Evolutionary conservation across 2,888 invertebrate species (phyloP), one percentile per base, ranked within the genome.

Genomic region (Eristalis tenax): DNA sequence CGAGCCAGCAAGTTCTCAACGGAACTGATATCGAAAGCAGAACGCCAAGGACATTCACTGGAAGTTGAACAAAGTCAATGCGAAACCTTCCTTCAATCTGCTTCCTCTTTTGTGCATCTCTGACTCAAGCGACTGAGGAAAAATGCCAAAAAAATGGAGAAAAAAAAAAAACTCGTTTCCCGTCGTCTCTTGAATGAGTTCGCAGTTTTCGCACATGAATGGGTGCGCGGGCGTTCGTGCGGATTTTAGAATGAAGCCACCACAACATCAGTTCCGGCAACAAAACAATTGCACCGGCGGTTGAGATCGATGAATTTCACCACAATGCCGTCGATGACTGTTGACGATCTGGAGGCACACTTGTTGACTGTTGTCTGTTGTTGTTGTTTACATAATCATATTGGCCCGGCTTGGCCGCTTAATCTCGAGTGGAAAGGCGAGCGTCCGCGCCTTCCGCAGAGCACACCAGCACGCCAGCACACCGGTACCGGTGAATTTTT

Each of bases 191-290:
- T 32, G 68, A 77, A 61, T 69, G 59, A 61, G 68, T 69, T 63
- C 35, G 6, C 63, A 40, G n/a, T 57, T 40, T 57, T 56, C 38
- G 50, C 50, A 50, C 50, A 18, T 50, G 50, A 66, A 65, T 26
- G 22, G 15, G 43, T 75, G 26, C 56, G 26, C 23, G 26, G 22
- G 23, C 23, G 23, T 23, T 57, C 23, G 22, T 64, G 75, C 40
- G n/a, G 26, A 22, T 63, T 63, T 61, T 50, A 57, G 50, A 76
- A 61, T 22, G 15, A 50, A 64, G 40, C 50, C 56, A 15, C 22
- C 23, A 40, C n/a, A 28, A 15, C 65, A 50, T 61, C 26, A 56
- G 77, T 77, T 77, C 77, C 77, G 77, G 61, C 61, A 77, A 77
- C 69, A 77, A 77, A 35, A 56, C 63, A 61, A 63, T 76, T 76